Conservation (phyloP, 1,140 invertebrate genomes). For the Steinernema feltiae region DNA sequence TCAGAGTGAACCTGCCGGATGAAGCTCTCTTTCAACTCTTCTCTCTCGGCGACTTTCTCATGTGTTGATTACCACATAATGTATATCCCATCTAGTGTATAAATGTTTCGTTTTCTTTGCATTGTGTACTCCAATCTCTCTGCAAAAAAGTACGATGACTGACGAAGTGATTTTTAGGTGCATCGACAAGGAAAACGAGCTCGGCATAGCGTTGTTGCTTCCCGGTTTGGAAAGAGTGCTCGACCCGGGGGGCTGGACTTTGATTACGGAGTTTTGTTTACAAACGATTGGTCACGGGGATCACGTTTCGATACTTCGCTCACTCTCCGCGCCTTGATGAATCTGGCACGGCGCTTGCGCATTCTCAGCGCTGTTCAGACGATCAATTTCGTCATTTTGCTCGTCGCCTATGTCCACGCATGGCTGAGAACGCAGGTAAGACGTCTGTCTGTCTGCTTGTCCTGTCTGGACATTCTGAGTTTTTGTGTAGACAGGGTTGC, state of each 20-base stretch:
- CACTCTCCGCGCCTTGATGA: not conserved
- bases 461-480: too few species aligned
- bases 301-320: not conserved
- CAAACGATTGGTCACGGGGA: slow-evolving; percentile 1
- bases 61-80: too few species aligned
- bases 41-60: not conserved
- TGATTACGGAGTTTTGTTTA: not conserved
- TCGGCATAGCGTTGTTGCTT: too few species aligned
- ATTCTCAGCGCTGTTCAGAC: not conserved
- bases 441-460: not conserved
- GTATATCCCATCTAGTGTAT: too few species aligned
- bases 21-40: not conserved
- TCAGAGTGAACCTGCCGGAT: not conserved
- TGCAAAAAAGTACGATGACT: too few species aligned
- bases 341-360: slow-evolving; percentile 13
- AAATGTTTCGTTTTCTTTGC: too few species aligned
- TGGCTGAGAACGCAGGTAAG: not conserved
- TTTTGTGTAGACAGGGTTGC: too few species aligned
- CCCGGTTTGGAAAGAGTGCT: not conserved
- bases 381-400: not conserved
- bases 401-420: not conserved
- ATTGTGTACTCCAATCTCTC: too few species aligned
- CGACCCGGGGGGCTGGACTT: not conserved
- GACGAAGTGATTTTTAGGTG: too few species aligned
- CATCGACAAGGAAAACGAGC: too few species aligned